These are phyloP conservation scores for Nicator chloris DNA, from an alignment of 2,113 vertebrate genomes.

Conservation along the genomic window DNA sequence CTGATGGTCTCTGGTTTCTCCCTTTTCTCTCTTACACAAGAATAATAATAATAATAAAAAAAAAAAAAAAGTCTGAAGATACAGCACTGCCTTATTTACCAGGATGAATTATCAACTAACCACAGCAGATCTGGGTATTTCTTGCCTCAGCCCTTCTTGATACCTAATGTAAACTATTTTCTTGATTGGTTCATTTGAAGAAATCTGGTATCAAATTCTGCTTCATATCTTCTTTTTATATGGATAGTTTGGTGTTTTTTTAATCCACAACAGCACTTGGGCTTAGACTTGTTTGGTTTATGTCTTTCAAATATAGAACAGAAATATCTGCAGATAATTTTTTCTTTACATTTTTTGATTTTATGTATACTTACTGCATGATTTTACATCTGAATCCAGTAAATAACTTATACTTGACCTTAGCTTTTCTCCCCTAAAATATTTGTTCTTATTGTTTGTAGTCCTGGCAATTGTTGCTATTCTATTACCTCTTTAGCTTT, in stretches of 20 bases:
- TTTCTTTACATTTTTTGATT: background rate
- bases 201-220: background rate
- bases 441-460: background rate
- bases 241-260: background rate
- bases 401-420: background rate
- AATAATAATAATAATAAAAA: background rate
- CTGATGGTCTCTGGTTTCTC: background rate
- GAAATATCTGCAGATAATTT: background rate
- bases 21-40: background rate
- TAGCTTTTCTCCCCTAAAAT: background rate
- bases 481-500: background rate
- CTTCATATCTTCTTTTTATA: background rate
- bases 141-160: background rate
- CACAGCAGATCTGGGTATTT: background rate
- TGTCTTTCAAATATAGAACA: background rate
- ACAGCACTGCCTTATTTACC: background rate
- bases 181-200: background rate
- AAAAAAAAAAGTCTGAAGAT: background rate
- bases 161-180: background rate
- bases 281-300: background rate
- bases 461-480: background rate
- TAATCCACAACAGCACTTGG: background rate
- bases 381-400: background rate
- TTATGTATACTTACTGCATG: background rate
- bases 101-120: background rate